phyloP scores from a whole-genome alignment of 2,797 vertebrate genomes.

The Heteromormyrus szaboi region DNA sequence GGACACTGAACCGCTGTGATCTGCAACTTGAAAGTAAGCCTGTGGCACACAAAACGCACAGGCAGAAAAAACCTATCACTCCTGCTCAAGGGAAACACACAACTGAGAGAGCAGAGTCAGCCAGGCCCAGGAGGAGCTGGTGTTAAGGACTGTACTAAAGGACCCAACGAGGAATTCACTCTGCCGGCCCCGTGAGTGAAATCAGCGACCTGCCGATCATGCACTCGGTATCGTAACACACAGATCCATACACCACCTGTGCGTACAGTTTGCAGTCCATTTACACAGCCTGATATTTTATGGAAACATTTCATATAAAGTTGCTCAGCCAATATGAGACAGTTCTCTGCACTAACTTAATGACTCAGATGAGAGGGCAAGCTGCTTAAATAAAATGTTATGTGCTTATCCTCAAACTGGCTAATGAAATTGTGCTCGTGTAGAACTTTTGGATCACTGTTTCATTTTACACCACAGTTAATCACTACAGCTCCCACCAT shows the following conservation, averaged over 20 bases:
- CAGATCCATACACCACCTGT: not conserved
- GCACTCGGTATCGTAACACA: not conserved
- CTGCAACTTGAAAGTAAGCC: conserved; percentile 88
- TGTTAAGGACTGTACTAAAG: not conserved
- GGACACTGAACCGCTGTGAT: conserved; percentile 80
- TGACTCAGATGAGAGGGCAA: not conserved
- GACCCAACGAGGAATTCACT: not conserved
- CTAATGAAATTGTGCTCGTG: not conserved
- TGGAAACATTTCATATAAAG: not conserved
- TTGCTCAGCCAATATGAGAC: not conserved
- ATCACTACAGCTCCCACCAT: not conserved
- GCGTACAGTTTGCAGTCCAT: not conserved
- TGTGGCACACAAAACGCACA: conserved; percentile 40
- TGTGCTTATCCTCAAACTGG: not conserved
- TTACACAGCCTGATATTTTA: not conserved
- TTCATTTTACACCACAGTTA: not conserved
- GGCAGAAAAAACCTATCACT: not conserved
- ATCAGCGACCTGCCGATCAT: not conserved
- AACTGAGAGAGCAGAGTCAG: not conserved
- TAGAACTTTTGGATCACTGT: not conserved
- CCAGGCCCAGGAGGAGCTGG: not conserved
- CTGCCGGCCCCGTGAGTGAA: not conserved
- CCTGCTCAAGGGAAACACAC: not conserved
- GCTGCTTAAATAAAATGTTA: not conserved
- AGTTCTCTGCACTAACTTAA: not conserved